Conservation (phyloP, 2,888 invertebrate genomes). For the Mesochorus sp. region DNA sequence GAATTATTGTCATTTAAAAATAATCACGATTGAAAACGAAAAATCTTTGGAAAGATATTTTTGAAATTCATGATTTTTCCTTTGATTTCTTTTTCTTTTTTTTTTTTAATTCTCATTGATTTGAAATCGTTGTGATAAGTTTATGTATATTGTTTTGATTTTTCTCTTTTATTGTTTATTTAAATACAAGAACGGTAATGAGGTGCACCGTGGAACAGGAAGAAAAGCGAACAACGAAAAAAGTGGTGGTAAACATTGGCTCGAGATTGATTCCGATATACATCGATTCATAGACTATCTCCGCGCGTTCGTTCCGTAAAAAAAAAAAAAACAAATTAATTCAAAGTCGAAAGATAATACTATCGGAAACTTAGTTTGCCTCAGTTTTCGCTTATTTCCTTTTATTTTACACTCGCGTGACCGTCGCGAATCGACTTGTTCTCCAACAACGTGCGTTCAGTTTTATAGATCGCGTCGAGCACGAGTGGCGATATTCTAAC, state of each 20-base stretch:
- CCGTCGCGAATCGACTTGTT: constrained; percentile 18
- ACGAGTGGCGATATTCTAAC: neutral
- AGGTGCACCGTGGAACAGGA: constrained; percentile 46
- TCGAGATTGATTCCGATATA: neutral
- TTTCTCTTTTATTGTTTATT: neutral
- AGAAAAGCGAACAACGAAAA: neutral
- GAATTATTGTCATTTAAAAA: too few relatives aligned
- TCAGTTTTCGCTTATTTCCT: too few relatives aligned
- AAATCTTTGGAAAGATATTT: too few relatives aligned
- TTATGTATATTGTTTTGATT: neutral
- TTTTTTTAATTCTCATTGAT: constrained; percentile 1
- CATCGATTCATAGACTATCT: neutral
- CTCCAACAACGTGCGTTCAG: constrained; percentile 28
- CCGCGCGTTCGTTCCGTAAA: neutral
- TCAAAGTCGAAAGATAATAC: neutral
- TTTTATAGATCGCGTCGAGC: neutral
- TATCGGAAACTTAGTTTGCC: neutral
- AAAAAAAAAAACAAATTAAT: neutral
- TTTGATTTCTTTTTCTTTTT: too few relatives aligned
- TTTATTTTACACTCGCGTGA: neutral
- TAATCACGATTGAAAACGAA: too few relatives aligned
- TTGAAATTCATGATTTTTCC: too few relatives aligned
- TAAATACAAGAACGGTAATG: constrained; percentile 29
- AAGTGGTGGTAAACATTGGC: constrained; percentile 15
- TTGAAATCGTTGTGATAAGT: neutral